These are phyloP conservation scores for Apamea sordens DNA, from an alignment of 2,888 invertebrate genomes.

Conservation along the genomic window DNA sequence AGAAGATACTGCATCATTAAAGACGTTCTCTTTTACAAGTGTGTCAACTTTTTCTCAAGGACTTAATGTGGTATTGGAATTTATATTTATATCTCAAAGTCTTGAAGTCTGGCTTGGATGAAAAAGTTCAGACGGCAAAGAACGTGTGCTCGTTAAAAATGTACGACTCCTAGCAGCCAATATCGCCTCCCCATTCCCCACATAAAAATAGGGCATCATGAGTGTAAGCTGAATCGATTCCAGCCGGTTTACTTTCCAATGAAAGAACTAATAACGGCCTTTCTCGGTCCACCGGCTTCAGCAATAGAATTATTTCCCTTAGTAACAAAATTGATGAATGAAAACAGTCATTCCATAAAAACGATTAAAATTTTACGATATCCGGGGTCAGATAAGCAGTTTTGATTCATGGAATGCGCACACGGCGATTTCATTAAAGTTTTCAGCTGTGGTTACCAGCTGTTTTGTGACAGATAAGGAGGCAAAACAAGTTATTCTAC, in stretches of 20 bases:
- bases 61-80: conserved; percentile 7
- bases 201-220: conserved; percentile 39
- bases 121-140: conserved; percentile 11
- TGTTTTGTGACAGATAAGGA: conserved; percentile 37
- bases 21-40: conserved; percentile 56
- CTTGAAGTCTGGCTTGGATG: not conserved
- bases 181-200: not conserved
- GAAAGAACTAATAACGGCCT: conserved; percentile 15
- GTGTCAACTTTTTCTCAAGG: conserved; percentile 49
- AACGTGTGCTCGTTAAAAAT: conserved; percentile 35
- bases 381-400: conserved; percentile 42
- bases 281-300: conserved; percentile 15
- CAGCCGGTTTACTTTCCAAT: conserved; percentile 23
- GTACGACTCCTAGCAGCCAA: conserved; percentile 17
- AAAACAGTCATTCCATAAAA: conserved; percentile 35
- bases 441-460: conserved; percentile 30
- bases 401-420: conserved; percentile 43
- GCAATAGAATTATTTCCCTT: conserved; percentile 24
- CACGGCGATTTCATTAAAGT: conserved; percentile 32
- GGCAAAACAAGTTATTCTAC: conserved; percentile 8
- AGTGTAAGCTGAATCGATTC: conserved; percentile 36
- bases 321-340: conserved; percentile 42
- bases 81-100: conserved; percentile 3
- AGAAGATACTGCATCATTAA: conserved; percentile 47
- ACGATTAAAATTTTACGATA: conserved; percentile 48